A percentile compares a stretch with the other conserved stretches of the same genome.
phyloP scores from a whole-genome alignment of 2,888 invertebrate genomes.

The Agriotes lineatus region DNA sequence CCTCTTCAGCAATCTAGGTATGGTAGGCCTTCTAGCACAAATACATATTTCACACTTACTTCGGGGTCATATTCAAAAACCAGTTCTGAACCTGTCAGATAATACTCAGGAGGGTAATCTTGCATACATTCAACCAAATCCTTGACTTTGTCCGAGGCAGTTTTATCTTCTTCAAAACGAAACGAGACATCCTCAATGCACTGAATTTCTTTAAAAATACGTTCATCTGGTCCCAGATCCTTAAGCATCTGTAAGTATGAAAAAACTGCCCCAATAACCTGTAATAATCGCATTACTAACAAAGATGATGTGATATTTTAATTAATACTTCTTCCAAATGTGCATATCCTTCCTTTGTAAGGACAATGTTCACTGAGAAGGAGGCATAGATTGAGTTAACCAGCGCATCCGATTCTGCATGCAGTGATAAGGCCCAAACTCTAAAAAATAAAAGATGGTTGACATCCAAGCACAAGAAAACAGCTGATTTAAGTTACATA shows the following conservation, averaged over 20 bases:
- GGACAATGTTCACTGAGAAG: constrained; percentile 78
- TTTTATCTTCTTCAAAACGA: constrained; percentile 78
- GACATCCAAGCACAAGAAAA: neutral
- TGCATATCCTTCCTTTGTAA: constrained; percentile 83
- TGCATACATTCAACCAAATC: constrained; percentile 83
- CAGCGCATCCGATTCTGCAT: constrained; percentile 79
- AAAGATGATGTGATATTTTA: neutral
- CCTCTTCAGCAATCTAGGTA: no score
- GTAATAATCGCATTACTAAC: constrained; percentile 49
- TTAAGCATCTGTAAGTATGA: constrained; percentile 83
- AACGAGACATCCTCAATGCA: constrained; percentile 81
- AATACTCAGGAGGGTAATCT: constrained; percentile 81
- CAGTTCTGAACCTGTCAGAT: constrained; percentile 81
- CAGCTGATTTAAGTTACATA: constrained; percentile 59
- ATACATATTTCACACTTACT: no score
- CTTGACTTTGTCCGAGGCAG: constrained; percentile 84
- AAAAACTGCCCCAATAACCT: constrained; percentile 84
- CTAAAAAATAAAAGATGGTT: constrained; percentile 63
- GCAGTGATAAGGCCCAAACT: constrained; percentile 82
- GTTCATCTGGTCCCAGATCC: constrained; percentile 75
- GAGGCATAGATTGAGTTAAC: constrained; percentile 84
- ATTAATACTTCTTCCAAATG: constrained; percentile 69
- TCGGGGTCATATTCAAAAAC: constrained; percentile 83
- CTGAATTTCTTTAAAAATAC: constrained; percentile 80
- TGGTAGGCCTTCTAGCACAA: no score